A percentile compares a stretch with the other conserved stretches of the same genome.
Evolutionary conservation across 2,888 invertebrate genomes (phyloP).

Genomic region (Atethmia centrago): DNA sequence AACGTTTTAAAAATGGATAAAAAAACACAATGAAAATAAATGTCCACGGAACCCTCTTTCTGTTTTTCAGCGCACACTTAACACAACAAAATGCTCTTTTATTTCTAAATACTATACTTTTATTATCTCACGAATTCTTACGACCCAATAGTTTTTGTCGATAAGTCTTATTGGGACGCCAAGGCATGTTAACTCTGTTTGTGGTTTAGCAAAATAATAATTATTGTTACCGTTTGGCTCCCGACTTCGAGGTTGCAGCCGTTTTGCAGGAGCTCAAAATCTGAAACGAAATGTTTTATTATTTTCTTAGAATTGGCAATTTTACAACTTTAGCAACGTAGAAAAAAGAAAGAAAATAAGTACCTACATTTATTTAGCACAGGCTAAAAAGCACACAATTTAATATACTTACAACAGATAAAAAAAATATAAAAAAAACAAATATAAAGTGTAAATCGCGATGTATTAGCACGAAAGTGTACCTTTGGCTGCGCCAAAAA

Average conservation of each 20-base stretch:
- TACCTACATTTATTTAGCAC: too few species aligned
- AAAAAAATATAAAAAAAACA: too few species aligned
- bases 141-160: conserved; percentile 19
- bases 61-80: background rate
- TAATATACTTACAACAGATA: too few species aligned
- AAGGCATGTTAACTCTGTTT: background rate
- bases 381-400: too few species aligned
- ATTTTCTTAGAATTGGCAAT: too few species aligned
- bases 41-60: conserved; percentile 14
- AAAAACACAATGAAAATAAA: background rate
- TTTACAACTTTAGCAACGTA: background rate
- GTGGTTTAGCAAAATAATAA: background rate
- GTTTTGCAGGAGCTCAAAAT: background rate
- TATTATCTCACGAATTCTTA: conserved; percentile 27
- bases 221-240: background rate
- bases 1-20: background rate
- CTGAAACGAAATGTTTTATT: too few species aligned
- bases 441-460: too few species aligned
- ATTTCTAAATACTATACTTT: conserved; percentile 11
- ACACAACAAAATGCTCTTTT: conserved; percentile 28
- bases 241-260: background rate
- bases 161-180: background rate
- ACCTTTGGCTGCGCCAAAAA: too few species aligned
- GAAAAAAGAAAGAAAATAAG: too few species aligned
- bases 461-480: too few species aligned